phyloP scores from a whole-genome alignment of 2,797 vertebrate genomes.

The Cygnus olor region DNA sequence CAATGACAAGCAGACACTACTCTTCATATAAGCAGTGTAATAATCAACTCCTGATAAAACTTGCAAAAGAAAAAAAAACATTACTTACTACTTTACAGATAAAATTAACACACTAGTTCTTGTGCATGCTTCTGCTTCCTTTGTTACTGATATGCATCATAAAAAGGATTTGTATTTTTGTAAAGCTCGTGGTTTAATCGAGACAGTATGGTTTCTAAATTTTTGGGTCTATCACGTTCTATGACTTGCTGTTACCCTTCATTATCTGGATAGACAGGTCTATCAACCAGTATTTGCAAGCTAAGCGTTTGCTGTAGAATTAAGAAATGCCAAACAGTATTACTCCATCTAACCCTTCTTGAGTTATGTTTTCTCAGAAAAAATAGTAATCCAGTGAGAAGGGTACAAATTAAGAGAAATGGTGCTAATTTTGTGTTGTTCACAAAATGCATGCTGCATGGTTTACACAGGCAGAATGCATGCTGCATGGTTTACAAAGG shows the following conservation, averaged over 20 bases:
- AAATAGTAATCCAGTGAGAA: neutral
- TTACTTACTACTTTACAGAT: neutral
- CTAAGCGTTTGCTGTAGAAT: neutral
- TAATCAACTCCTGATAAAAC: neutral
- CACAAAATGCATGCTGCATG: neutral
- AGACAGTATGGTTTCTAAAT: neutral
- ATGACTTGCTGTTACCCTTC: neutral
- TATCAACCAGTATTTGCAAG: neutral
- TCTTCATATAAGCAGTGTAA: neutral
- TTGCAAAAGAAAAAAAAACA: neutral
- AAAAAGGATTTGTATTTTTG: neutral
- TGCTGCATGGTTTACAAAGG: neutral
- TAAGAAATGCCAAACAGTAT: neutral
- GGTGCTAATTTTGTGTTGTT: neutral
- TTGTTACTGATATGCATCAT: neutral
- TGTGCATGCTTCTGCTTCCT: neutral
- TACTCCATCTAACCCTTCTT: neutral
- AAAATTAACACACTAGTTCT: neutral
- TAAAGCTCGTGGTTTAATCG: neutral
- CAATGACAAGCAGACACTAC: neutral
- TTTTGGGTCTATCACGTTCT: neutral
- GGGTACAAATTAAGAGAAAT: neutral
- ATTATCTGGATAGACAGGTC: neutral
- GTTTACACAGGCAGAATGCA: neutral
- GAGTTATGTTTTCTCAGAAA: neutral